phyloP scores from a whole-genome alignment of 30 jellyfish, hydroid and myxozoan species.

The Hydractinia symbiolongicarpus region DNA sequence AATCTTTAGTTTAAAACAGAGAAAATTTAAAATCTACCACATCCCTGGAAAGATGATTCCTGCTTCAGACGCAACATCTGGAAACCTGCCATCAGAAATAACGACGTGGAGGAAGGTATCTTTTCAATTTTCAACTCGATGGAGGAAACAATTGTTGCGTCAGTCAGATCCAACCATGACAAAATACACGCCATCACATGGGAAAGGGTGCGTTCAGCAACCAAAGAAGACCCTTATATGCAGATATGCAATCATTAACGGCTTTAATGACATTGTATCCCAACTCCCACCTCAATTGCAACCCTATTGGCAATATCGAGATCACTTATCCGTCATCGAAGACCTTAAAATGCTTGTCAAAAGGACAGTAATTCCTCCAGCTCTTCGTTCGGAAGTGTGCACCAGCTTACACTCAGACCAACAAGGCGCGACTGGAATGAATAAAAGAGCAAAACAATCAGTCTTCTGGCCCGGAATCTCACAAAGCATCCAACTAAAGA shows the following conservation, averaged over 20 bases:
- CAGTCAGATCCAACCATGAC: background rate
- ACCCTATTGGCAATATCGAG: conserved; percentile 20
- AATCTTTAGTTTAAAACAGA: conserved; percentile 7
- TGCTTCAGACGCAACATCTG: conserved; percentile 36
- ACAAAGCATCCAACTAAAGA: background rate
- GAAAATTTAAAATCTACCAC: conserved; percentile 19
- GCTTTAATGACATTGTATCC: background rate
- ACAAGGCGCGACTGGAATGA: conserved; percentile 13
- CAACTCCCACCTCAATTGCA: conserved; percentile 18
- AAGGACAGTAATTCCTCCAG: conserved; percentile 25
- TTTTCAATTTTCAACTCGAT: background rate
- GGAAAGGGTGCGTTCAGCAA: conserved; percentile 7
- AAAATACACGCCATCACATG: conserved; percentile 12
- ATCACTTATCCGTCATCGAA: background rate
- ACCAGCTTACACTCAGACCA: conserved; percentile 10
- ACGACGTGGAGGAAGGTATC: conserved; percentile 3
- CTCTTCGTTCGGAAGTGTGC: conserved; percentile 14
- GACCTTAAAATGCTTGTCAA: conserved; percentile 12
- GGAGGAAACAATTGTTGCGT: background rate
- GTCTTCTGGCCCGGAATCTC: conserved; percentile 34
- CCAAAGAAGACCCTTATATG: conserved; percentile 8
- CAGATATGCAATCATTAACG: background rate
- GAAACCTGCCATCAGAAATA: conserved; percentile 7
- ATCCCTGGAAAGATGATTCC: conserved; percentile 23
- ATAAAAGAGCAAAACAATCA: conserved; percentile 2